These are phyloP conservation scores for Diadumene lineata DNA, from an alignment of 92 coral and sea anemone species.

Conservation along the genomic window DNA sequence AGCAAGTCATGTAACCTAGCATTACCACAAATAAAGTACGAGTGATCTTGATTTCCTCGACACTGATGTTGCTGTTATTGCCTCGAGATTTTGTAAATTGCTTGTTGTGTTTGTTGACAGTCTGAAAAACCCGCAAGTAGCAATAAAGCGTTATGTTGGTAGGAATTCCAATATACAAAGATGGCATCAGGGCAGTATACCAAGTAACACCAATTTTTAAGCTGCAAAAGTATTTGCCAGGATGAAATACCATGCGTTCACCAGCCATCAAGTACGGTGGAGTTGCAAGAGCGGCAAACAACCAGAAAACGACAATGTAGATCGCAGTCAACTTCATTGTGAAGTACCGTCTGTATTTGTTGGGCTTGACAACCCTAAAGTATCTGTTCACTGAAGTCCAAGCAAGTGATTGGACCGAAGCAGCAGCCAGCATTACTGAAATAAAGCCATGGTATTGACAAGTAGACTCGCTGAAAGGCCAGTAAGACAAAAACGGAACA, in stretches of 20 bases:
- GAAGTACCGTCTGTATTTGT: constrained; percentile 43
- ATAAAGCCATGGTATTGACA: constrained; percentile 65
- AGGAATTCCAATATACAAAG: constrained; percentile 46
- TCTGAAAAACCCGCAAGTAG: constrained; percentile 55
- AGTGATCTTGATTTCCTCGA: constrained; percentile 58
- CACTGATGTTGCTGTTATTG: constrained; percentile 27
- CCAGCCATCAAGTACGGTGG: constrained; percentile 56
- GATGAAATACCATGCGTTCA: constrained; percentile 55
- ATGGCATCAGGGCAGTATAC: constrained; percentile 42
- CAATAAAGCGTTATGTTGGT: constrained; percentile 46
- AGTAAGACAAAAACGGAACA: constrained; percentile 26
- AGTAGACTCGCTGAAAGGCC: constrained; percentile 54
- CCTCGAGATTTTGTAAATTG: constrained; percentile 10
- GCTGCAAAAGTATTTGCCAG: constrained; percentile 61
- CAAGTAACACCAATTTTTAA: constrained; percentile 33
- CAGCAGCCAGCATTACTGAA: constrained; percentile 30
- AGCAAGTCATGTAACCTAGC: constrained; percentile 50
- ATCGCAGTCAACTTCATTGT: constrained; percentile 25
- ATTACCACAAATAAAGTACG: constrained; percentile 54
- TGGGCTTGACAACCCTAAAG: constrained; percentile 54
- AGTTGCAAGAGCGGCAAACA: constrained; percentile 33
- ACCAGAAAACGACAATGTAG: constrained; percentile 38
- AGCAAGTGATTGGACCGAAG: constrained; percentile 57
- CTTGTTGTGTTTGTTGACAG: constrained; percentile 49
- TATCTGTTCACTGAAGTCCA: constrained; percentile 64